phyloP scores from a whole-genome alignment of 2,888 invertebrate genomes.

The Athalia rosae region DNA sequence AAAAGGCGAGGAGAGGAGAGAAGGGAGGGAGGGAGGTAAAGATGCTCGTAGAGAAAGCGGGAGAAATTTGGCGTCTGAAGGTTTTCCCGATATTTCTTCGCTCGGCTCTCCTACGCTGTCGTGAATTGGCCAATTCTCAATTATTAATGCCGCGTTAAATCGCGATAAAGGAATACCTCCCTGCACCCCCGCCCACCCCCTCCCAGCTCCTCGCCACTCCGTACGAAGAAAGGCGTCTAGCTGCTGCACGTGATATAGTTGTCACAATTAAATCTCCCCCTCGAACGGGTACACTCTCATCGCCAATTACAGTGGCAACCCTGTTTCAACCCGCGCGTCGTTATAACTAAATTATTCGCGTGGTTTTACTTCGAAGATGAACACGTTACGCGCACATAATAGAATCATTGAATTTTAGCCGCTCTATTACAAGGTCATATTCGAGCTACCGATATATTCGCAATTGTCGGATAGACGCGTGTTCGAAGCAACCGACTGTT shows the following conservation, averaged over 20 bases:
- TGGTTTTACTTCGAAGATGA: not conserved
- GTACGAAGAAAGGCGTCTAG: not conserved
- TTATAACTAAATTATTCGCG: conserved; percentile 1
- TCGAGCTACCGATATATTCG: no score
- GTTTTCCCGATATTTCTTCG: conserved; percentile 42
- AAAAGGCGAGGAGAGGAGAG: no score
- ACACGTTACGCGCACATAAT: no score
- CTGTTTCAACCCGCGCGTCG: conserved; percentile 3
- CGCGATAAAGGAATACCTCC: conserved; percentile 31
- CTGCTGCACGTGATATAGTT: conserved; percentile 32
- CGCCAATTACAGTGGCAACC: conserved; percentile 11
- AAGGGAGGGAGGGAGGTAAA: not conserved
- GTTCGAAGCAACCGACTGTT: no score
- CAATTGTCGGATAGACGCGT: no score
- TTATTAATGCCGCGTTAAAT: conserved; percentile 43
- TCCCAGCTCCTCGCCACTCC: not conserved
- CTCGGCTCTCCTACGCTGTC: conserved; percentile 24
- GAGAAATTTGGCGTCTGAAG: conserved; percentile 39
- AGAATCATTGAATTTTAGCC: no score
- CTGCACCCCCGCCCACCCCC: no score
- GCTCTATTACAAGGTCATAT: no score
- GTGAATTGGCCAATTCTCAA: conserved; percentile 41
- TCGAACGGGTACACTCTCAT: conserved; percentile 12
- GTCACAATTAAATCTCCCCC: conserved; percentile 36
- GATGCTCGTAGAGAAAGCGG: conserved; percentile 19